Percentiles rank a stretch among this genome's conserved stretches.
phyloP scores from a whole-genome alignment of 2,888 invertebrate species.

The Petrophora chlorosata region DNA sequence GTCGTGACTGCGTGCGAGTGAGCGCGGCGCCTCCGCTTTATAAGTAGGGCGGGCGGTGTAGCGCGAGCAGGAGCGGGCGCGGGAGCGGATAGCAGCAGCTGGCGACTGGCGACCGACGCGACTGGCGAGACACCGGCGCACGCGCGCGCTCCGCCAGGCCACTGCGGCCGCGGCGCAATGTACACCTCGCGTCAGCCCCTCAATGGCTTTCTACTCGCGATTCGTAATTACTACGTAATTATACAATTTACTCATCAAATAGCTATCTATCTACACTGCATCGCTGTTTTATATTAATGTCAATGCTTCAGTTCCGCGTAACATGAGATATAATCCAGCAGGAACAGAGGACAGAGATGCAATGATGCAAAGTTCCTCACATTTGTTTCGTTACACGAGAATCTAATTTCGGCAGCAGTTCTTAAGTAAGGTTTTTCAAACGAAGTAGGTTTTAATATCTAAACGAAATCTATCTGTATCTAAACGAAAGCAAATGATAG shows the following conservation, averaged over 20 bases:
- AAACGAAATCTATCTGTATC: too few relatives aligned
- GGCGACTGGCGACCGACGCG: too few relatives aligned
- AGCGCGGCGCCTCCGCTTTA: constrained; percentile 68
- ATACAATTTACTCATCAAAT: constrained; percentile 57
- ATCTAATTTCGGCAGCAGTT: too few relatives aligned
- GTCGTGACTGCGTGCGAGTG: constrained; percentile 76
- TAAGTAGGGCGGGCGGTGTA: constrained; percentile 53
- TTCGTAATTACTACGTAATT: constrained; percentile 64
- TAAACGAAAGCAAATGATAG: too few relatives aligned
- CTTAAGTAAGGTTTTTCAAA: too few relatives aligned
- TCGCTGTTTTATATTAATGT: constrained; percentile 36
- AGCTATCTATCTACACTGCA: constrained; percentile 31
- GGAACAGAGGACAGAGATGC: too few relatives aligned
- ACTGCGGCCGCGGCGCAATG: constrained; percentile 56
- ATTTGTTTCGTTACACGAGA: too few relatives aligned
- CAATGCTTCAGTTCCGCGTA: constrained; percentile 9
- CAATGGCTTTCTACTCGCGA: constrained; percentile 60
- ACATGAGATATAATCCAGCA: too few relatives aligned
- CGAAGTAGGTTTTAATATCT: too few relatives aligned
- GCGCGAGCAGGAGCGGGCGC: constrained; percentile 50
- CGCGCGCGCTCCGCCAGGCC: constrained; percentile 39
- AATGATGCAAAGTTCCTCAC: too few relatives aligned
- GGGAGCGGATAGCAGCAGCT: constrained; percentile 47
- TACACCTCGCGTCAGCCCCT: constrained; percentile 43
- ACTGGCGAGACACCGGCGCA: constrained; percentile 41